Conservation (phyloP, 2,113 vertebrate genomes). For the Conger conger region DNA sequence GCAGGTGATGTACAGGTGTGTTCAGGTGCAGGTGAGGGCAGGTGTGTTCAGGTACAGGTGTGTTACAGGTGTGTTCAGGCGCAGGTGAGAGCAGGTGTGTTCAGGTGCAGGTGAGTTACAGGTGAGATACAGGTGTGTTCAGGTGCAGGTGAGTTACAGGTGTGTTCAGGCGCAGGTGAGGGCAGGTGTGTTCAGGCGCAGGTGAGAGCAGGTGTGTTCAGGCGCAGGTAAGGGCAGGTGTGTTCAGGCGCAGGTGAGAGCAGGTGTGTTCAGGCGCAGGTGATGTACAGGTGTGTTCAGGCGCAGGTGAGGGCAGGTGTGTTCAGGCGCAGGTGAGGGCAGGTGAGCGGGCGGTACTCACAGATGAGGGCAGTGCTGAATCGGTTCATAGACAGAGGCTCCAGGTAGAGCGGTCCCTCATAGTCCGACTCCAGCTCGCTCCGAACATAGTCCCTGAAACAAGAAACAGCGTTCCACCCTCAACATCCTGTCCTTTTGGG, state of each 20-base stretch:
- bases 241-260: no score
- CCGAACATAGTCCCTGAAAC: constrained; percentile 76
- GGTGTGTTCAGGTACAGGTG: no score
- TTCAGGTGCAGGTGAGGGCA: no score
- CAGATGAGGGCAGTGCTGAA: constrained; percentile 82
- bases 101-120: no score
- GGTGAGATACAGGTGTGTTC: no score
- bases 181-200: no score
- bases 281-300: neutral
- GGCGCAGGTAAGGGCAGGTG: constrained; percentile 71
- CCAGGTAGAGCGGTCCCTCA: constrained; percentile 80
- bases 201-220: no score
- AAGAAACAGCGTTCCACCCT: constrained; percentile 19
- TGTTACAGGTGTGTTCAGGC: neutral
- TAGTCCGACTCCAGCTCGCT: constrained; percentile 79
- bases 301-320: no score
- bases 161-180: no score
- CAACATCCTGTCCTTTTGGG: neutral
- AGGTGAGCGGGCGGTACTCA: constrained; percentile 54
- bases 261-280: no score
- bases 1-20: neutral
- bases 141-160: neutral
- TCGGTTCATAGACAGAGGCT: constrained; percentile 80
- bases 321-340: no score
- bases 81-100: no score